These are phyloP conservation scores for Callipepla squamata DNA, from an alignment of 2,113 vertebrate genomes.

Conservation along the genomic window DNA sequence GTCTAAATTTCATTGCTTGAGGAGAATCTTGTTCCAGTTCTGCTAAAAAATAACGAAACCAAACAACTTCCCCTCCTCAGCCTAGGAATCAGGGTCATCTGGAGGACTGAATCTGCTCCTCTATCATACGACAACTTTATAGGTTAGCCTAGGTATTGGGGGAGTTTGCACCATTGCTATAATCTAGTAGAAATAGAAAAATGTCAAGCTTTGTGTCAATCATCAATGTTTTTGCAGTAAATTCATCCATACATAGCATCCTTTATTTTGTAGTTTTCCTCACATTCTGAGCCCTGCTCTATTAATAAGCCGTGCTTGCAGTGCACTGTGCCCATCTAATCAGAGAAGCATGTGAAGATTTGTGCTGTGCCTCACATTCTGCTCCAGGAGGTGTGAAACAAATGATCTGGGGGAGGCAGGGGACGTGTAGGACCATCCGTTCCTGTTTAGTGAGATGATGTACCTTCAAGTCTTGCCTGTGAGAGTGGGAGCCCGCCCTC, in stretches of 20 bases:
- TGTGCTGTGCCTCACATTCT: background rate
- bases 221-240: background rate
- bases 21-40: background rate
- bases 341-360: background rate
- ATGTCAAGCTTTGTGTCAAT: background rate
- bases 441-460: background rate
- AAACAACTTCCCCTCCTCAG: fast-evolving
- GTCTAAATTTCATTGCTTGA: background rate
- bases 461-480: fast-evolving
- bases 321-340: fast-evolving
- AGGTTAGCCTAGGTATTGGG: background rate
- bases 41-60: background rate
- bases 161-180: background rate
- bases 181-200: background rate
- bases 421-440: fast-evolving
- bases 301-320: fast-evolving
- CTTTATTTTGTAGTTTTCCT: background rate
- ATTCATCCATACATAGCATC: background rate
- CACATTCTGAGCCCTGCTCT: background rate
- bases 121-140: background rate
- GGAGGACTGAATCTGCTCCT: background rate
- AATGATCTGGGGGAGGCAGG: background rate
- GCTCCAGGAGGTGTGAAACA: background rate
- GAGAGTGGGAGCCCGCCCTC: background rate
- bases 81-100: background rate